phyloP scores from a whole-genome alignment of 2,797 vertebrate species.

The Lepidocolaptes lacrymiger region DNA sequence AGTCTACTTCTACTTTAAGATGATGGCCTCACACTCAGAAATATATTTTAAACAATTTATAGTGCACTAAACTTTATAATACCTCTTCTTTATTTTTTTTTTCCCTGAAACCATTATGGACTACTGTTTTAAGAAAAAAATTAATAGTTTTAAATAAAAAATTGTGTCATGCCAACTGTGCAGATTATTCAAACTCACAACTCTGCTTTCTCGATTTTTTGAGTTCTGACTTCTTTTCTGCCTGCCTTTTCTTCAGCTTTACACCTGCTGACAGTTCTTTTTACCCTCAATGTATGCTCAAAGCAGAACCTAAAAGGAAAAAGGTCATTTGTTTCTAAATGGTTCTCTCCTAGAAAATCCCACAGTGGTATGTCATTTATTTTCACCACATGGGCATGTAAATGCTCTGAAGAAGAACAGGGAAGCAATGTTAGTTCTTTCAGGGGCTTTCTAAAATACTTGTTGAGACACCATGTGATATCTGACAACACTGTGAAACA shows the following conservation, averaged over 20 bases:
- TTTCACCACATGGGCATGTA: background rate
- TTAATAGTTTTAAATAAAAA: background rate
- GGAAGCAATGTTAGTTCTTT: background rate
- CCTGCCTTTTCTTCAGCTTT: background rate
- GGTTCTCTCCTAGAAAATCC: background rate
- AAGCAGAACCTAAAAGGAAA: background rate
- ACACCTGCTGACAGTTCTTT: background rate
- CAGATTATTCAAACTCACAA: background rate
- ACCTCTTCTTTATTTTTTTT: background rate
- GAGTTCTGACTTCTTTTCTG: background rate
- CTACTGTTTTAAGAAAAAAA: background rate
- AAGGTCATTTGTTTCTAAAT: background rate
- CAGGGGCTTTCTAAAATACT: background rate
- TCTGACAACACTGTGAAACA: background rate
- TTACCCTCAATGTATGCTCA: background rate
- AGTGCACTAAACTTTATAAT: background rate
- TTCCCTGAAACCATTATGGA: background rate
- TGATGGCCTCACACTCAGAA: background rate
- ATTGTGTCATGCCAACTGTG: accelerated
- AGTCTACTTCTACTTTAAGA: background rate
- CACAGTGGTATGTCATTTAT: background rate
- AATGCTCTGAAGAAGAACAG: background rate
- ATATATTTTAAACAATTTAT: background rate
- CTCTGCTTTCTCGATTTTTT: background rate
- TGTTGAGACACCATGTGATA: background rate